A percentile compares a stretch with the other conserved stretches of the same genome.
phyloP scores from a whole-genome alignment of 2,888 invertebrate genomes.

The Conops quadrifasciatus region DNA sequence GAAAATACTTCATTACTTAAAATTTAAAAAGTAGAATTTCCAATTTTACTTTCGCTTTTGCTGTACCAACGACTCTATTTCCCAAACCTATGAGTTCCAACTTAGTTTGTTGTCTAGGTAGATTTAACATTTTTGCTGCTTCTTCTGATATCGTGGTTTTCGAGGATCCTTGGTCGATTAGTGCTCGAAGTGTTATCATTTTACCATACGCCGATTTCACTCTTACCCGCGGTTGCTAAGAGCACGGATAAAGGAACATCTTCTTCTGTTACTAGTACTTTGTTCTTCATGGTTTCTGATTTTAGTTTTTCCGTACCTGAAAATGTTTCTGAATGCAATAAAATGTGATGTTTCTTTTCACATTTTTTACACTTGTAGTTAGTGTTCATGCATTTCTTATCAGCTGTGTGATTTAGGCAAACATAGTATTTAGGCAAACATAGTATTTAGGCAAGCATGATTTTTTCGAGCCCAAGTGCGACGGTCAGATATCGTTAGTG shows the following conservation, averaged over 20 bases:
- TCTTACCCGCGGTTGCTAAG: conserved; percentile 33
- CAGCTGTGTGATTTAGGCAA: not conserved
- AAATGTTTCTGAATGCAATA: not conserved
- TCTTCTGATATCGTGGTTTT: conserved; percentile 37
- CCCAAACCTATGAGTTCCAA: conserved; percentile 23
- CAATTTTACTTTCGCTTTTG: not conserved
- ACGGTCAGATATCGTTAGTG: not conserved
- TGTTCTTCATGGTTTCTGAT: not conserved
- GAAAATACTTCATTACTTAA: not conserved
- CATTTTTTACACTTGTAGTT: not conserved
- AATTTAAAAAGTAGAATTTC: not conserved
- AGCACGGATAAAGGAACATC: conserved; percentile 12
- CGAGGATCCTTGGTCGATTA: conserved; percentile 39
- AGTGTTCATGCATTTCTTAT: conserved; percentile 5
- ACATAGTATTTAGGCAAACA: not conserved
- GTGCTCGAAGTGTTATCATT: conserved; percentile 31
- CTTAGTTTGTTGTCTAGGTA: conserved; percentile 23
- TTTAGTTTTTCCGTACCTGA: not conserved
- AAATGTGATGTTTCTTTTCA: not conserved
- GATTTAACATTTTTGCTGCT: conserved; percentile 31
- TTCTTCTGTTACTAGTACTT: conserved; percentile 19
- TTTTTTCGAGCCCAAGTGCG: not conserved
- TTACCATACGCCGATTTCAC: conserved; percentile 35
- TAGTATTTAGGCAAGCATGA: not conserved
- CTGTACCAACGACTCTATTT: conserved; percentile 1